phyloP scores from a whole-genome alignment of 2,797 vertebrate species.

The Acropternis orthonyx region DNA sequence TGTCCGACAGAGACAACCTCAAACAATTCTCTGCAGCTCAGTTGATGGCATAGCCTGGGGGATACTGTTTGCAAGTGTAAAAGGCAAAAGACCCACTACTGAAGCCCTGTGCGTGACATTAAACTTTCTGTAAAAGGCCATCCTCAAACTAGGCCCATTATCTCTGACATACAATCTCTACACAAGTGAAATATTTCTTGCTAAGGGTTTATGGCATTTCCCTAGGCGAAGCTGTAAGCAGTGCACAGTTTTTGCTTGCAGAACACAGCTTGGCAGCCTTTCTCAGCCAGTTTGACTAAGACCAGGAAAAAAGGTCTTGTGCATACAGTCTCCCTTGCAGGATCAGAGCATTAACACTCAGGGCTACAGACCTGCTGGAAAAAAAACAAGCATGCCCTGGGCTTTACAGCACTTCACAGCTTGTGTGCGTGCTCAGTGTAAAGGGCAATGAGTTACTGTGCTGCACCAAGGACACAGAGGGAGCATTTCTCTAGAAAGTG shows the following conservation, averaged over 20 bases:
- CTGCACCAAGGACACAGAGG: not conserved
- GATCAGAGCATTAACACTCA: not conserved
- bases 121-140: slow-evolving; percentile 64
- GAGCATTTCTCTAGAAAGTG: not conserved
- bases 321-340: not conserved
- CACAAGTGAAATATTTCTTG: slow-evolving; percentile 57
- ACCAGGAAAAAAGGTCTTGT: not conserved
- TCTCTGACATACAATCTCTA: slow-evolving; percentile 35
- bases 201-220: slow-evolving; percentile 47
- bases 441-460: not conserved
- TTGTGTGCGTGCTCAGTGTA: not conserved
- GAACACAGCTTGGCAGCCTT: not conserved
- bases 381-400: not conserved
- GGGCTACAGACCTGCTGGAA: not conserved
- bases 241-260: not conserved
- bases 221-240: not conserved
- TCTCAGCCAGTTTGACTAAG: not conserved
- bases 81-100: slow-evolving; percentile 26
- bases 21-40: not conserved
- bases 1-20: not conserved
- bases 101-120: slow-evolving; percentile 1
- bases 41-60: slow-evolving; percentile 22
- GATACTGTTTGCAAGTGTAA: not conserved
- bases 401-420: not conserved
- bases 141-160: slow-evolving; percentile 41